These are phyloP conservation scores for Bubalus kerabau DNA, from an alignment of 2,113 vertebrate species.

Conservation along the genomic window DNA sequence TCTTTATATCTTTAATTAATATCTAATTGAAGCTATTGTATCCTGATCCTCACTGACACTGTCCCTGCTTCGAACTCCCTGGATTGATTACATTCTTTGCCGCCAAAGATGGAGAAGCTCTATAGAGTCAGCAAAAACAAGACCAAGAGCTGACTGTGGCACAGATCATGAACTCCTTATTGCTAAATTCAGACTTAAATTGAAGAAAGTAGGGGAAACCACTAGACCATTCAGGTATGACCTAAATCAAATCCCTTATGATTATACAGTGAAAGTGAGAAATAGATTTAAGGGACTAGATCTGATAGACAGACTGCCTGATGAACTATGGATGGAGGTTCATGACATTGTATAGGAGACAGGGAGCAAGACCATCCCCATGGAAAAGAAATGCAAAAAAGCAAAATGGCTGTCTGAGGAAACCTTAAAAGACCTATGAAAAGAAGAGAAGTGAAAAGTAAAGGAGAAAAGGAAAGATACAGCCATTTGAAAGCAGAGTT, in stretches of 20 bases:
- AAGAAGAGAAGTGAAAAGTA: background rate
- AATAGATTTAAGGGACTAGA: background rate
- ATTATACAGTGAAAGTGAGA: background rate
- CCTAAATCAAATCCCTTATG: background rate
- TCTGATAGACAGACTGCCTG: background rate
- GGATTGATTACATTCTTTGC: background rate
- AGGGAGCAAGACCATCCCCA: background rate
- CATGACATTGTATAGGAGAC: background rate
- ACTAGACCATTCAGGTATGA: background rate
- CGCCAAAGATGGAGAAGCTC: background rate
- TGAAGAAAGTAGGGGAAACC: background rate
- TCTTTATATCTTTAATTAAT: too few species aligned
- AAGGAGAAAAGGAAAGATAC: background rate
- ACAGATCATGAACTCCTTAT: background rate
- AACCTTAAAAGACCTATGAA: background rate
- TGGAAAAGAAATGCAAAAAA: background rate
- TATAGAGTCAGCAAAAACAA: background rate
- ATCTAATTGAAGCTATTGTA: too few species aligned
- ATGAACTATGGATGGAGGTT: background rate
- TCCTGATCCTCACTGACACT: too few species aligned
- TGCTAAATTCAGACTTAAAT: background rate
- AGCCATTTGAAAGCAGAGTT: background rate
- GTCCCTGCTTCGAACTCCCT: too few species aligned
- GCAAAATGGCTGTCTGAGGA: background rate
- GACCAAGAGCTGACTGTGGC: rapidly evolving